phyloP scores from a whole-genome alignment of 2,888 invertebrate genomes.

The Nephrotoma appendiculata region DNA sequence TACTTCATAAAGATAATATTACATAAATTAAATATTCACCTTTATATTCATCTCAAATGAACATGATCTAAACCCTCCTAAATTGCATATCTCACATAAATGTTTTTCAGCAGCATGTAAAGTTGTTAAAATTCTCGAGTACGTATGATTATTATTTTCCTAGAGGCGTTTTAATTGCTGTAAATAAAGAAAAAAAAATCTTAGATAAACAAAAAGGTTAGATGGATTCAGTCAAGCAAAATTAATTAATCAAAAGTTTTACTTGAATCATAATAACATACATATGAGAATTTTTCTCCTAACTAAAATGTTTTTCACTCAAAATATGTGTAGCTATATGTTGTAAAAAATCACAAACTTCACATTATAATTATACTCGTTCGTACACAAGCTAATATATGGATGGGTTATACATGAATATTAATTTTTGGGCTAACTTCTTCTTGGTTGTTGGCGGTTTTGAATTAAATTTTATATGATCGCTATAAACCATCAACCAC shows the following conservation, averaged over 20 bases:
- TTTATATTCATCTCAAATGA: neutral
- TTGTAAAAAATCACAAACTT: neutral
- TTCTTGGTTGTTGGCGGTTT: neutral
- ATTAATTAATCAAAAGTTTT: neutral
- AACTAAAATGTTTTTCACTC: neutral
- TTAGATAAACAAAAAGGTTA: neutral
- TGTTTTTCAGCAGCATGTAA: neutral
- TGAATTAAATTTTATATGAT: neutral
- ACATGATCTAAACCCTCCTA: neutral
- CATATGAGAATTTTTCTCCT: neutral
- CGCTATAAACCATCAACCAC: neutral
- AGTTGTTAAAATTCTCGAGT: neutral
- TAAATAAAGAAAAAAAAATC: neutral
- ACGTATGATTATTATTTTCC: neutral
- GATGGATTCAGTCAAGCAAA: neutral
- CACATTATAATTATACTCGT: neutral
- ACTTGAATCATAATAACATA: neutral
- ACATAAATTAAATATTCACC: neutral
- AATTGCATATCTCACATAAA: neutral
- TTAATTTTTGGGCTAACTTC: neutral
- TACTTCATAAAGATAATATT: neutral
- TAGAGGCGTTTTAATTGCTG: neutral
- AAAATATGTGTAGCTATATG: neutral
- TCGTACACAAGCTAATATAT: neutral
- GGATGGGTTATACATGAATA: neutral